Conservation (phyloP, 2,888 invertebrate species). For the Phymatocera aterrima region DNA sequence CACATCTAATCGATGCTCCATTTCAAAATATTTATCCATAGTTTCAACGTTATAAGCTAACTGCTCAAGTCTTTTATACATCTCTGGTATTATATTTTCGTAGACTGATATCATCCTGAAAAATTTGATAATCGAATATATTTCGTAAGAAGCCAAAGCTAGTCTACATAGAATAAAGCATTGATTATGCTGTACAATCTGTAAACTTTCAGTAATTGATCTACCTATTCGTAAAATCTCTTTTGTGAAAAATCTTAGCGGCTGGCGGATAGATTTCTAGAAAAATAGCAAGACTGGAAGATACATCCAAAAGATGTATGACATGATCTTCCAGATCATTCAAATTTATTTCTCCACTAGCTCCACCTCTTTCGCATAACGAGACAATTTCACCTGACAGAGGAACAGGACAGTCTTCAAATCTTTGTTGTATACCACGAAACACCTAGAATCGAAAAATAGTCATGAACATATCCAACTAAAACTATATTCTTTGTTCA, state of each 20-base stretch:
- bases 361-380: constrained; percentile 58
- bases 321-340: constrained; percentile 81
- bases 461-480: neutral
- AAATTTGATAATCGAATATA: constrained; percentile 54
- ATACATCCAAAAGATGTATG: constrained; percentile 83
- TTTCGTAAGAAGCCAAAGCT: neutral
- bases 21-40: constrained; percentile 70
- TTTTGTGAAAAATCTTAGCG: constrained; percentile 76
- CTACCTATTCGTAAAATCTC: constrained; percentile 77
- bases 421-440: constrained; percentile 63
- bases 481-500: neutral
- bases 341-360: constrained; percentile 70
- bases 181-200: constrained; percentile 64
- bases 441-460: constrained; percentile 69
- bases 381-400: constrained; percentile 60
- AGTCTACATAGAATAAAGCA: neutral
- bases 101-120: constrained; percentile 86
- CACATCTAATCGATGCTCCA: constrained; percentile 75
- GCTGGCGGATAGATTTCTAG: constrained; percentile 81
- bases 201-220: too few relatives aligned
- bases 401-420: constrained; percentile 62
- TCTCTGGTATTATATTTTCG: constrained; percentile 83
- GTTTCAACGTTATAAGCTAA: constrained; percentile 72
- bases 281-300: constrained; percentile 82
- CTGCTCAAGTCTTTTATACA: constrained; percentile 81